Evolutionary conservation across 2,113 vertebrate species (phyloP), one percentile per base, ranked within the genome.

Genomic region (Lampris megalopsis): DNA sequence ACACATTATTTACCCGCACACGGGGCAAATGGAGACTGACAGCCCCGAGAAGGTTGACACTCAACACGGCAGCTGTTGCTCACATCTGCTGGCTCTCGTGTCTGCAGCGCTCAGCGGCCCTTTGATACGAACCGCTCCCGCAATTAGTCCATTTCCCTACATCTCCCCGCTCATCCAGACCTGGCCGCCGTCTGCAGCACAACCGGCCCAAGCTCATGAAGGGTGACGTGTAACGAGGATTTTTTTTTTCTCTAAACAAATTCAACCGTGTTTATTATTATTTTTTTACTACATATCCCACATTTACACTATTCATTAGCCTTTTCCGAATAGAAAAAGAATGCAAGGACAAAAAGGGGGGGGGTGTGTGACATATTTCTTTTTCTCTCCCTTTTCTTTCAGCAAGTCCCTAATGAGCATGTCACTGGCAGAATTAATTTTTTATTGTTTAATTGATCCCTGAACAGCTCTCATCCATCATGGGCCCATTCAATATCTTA

Each of bases 381-480:
- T 70, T 65, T 41, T 75, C 63, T 74, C 72, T 63, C 69, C 73
- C 71, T 57, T 77, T 82, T 75, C 57, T 61, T 89, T 83, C 73
- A 82, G 71, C 62, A 70, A 54, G 65, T 88, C 92, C 63, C 88
- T 93, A 94, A 95, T 93, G 92, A 95, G 91, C 88, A 86, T 92
- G 93, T 94, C 88, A 73, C 81, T 76, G 85, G 89, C 90, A 85
- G 85, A 91, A 94, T 94, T 92, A 85, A 94, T 94, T 88, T 90
- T 76, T 87, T 89, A 92, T 87, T 92, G 88, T 93, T 88, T 93
- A 91, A 94, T 82, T 93, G 92, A 94, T 94, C 88, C 82, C 84
- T 72, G 82, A 89, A 88, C 91, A 90, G 86, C 41, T 45, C 77
- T 86, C 91, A 95, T 95, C 91, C 90, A 93, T 94, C 86, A 94